A percentile compares a stretch with the other conserved stretches of the same genome.
Evolutionary conservation across 2,797 vertebrate species (phyloP).

Genomic region (Falco rusticolus): DNA sequence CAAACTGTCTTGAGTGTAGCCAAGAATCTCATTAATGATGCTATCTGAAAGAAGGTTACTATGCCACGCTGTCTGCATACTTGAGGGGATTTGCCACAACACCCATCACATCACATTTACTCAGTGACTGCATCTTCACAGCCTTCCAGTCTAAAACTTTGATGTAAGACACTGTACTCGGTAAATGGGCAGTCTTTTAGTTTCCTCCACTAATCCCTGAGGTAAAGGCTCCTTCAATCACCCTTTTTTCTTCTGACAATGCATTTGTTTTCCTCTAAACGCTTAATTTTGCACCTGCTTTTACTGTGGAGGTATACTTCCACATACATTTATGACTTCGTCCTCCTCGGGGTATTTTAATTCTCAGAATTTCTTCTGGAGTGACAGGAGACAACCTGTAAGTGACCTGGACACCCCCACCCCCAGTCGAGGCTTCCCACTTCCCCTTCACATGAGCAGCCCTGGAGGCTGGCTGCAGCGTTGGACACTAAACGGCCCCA

Average conservation of each 20-base stretch:
- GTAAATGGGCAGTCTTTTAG: not conserved
- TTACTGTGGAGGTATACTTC: not conserved
- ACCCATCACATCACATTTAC: not conserved
- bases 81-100: not conserved
- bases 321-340: not conserved
- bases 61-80: not conserved
- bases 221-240: not conserved
- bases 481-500: accelerated
- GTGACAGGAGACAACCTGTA: not conserved
- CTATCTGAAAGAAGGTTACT: not conserved
- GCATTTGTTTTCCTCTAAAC: not conserved
- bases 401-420: accelerated
- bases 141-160: not conserved
- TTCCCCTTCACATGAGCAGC: accelerated
- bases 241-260: not conserved
- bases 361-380: not conserved
- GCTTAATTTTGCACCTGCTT: not conserved
- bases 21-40: not conserved
- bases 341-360: not conserved
- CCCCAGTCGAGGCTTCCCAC: accelerated
- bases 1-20: constrained; percentile 32
- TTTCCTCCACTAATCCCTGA: not conserved
- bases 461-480: accelerated
- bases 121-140: not conserved
- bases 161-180: accelerated